These are phyloP conservation scores for Drosophila affinis DNA, from an alignment of 2,888 invertebrate species.

Conservation along the genomic window DNA sequence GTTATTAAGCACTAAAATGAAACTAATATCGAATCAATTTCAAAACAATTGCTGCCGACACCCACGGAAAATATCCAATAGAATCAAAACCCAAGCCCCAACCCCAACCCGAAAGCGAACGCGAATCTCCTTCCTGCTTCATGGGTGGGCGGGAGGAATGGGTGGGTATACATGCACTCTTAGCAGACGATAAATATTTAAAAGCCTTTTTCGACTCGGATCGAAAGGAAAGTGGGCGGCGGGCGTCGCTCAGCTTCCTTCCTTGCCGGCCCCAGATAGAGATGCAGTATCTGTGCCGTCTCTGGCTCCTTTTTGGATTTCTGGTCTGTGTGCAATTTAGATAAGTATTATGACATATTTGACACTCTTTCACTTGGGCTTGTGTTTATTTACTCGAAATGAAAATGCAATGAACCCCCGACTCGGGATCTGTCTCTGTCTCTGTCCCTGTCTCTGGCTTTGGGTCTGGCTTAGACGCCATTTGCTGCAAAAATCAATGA, in stretches of 20 bases:
- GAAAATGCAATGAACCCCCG: conserved; percentile 42
- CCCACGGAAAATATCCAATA: not conserved
- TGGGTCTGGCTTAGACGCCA: not conserved
- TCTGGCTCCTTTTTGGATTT: not conserved
- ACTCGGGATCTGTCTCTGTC: not conserved
- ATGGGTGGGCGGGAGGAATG: conserved; percentile 39
- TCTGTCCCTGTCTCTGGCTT: not conserved
- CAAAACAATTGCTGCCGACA: conserved; percentile 60
- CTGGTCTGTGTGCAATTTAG: conserved; percentile 70
- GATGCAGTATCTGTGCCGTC: conserved; percentile 18
- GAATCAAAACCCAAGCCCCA: not conserved
- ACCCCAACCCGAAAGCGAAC: too few relatives aligned
- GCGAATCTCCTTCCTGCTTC: not conserved
- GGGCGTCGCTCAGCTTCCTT: conserved; percentile 14
- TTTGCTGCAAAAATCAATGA: conserved; percentile 72
- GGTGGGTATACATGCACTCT: conserved; percentile 26
- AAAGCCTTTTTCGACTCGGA: conserved; percentile 37
- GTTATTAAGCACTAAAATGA: conserved; percentile 3
- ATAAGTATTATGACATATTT: conserved; percentile 80
- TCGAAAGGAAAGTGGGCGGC: not conserved
- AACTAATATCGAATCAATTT: conserved; percentile 46
- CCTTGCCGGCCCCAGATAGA: conserved; percentile 6
- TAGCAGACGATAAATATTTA: conserved; percentile 70
- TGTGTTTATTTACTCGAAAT: conserved; percentile 65
- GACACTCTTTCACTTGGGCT: conserved; percentile 69